phyloP scores from a whole-genome alignment of 2,888 invertebrate species.

The Willowsia nigromaculata region DNA sequence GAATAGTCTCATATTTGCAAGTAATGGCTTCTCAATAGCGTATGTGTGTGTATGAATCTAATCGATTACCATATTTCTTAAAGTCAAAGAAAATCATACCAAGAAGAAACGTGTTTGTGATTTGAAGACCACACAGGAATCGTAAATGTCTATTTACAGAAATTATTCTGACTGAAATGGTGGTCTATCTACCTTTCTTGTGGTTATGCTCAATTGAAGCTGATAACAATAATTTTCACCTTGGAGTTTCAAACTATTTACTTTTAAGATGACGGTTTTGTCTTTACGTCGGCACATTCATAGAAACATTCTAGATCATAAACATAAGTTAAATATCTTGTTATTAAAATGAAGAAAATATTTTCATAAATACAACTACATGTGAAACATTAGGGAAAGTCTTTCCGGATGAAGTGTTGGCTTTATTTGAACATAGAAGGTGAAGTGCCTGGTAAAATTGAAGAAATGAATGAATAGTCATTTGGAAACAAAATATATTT shows the following conservation, averaged over 20 bases:
- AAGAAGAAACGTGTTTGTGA: no score
- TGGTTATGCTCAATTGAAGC: background rate
- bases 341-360: no score
- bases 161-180: background rate
- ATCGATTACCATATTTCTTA: no score
- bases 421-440: background rate
- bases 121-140: no score
- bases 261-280: background rate
- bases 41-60: no score
- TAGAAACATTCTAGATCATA: no score
- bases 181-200: background rate
- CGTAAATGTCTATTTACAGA: no score
- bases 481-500: conserved; percentile 15
- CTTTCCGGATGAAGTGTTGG: background rate
- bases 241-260: background rate
- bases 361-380: background rate
- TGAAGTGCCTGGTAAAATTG: background rate
- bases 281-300: background rate
- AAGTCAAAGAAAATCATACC: no score
- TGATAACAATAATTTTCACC: background rate
- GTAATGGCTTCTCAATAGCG: no score
- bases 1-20: background rate
- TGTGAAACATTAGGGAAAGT: background rate
- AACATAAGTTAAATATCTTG: no score
- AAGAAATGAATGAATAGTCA: conserved; percentile 5